phyloP scores from a whole-genome alignment of 2,888 invertebrate genomes.

The Brassicogethes aeneus region DNA sequence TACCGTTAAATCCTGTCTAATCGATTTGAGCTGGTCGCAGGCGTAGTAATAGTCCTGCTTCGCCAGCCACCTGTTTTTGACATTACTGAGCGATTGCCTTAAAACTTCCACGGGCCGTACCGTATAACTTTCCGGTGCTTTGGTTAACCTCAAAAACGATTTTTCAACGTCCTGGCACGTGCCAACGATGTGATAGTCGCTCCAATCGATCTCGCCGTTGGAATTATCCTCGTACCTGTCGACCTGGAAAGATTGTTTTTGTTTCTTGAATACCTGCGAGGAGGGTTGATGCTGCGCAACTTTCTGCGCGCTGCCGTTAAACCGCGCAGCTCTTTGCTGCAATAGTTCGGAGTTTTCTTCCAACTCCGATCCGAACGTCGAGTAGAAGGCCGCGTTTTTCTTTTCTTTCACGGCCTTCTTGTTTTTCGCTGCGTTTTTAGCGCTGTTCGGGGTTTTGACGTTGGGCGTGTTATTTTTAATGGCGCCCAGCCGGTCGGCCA shows the following conservation, averaged over 20 bases:
- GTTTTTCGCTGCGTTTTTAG: constrained; percentile 42
- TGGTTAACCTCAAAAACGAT: constrained; percentile 88
- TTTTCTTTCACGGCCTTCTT: constrained; percentile 50
- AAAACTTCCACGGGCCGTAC: constrained; percentile 87
- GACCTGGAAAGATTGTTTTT: constrained; percentile 15
- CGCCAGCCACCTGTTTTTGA: constrained; percentile 83
- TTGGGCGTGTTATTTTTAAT: constrained; percentile 32
- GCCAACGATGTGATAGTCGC: constrained; percentile 85
- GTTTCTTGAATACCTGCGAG: too few species aligned
- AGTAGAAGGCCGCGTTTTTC: constrained; percentile 51
- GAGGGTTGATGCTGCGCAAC: constrained; percentile 1
- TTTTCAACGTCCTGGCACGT: constrained; percentile 93
- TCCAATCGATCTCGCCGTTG: constrained; percentile 65
- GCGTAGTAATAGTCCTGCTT: constrained; percentile 93
- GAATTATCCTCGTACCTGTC: constrained; percentile 47
- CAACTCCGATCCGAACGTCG: constrained; percentile 52
- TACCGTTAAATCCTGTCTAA: constrained; percentile 97
- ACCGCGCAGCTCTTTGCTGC: constrained; percentile 84
- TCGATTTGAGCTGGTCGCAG: constrained; percentile 97
- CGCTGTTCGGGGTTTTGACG: constrained; percentile 31
- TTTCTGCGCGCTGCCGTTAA: constrained; percentile 45
- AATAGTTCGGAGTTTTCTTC: constrained; percentile 70
- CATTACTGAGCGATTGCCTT: constrained; percentile 74
- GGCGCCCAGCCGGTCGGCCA: constrained; percentile 49
- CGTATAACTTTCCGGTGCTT: constrained; percentile 87